These are phyloP conservation scores for Hippopotamyrus pictus DNA, from an alignment of 2,797 vertebrate genomes.

Conservation along the genomic window DNA sequence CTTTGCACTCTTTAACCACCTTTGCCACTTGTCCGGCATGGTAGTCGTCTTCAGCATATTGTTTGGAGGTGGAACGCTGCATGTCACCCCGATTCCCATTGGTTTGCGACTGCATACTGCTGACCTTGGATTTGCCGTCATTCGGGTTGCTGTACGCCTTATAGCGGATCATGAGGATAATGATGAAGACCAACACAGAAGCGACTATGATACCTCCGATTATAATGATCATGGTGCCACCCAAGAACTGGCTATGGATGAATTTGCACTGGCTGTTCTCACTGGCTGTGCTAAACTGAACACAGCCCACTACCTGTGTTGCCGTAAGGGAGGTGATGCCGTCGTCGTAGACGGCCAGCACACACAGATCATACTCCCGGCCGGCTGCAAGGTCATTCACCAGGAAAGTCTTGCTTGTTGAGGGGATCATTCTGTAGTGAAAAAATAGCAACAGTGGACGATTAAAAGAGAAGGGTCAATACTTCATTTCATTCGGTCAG, in stretches of 20 bases:
- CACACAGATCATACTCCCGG: constrained; percentile 80
- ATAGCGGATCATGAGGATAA: constrained; percentile 93
- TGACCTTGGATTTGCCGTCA: constrained; percentile 61
- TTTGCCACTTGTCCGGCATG: constrained; percentile 37
- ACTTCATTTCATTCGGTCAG: background rate
- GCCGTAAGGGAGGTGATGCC: constrained; percentile 79
- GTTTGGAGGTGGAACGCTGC: constrained; percentile 57
- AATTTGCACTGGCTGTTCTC: constrained; percentile 76
- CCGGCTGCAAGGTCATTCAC: constrained; percentile 84
- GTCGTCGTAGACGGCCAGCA: constrained; percentile 80
- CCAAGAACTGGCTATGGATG: constrained; percentile 78
- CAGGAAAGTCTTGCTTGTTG: constrained; percentile 79
- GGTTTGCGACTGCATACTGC: constrained; percentile 74
- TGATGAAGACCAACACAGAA: constrained; percentile 84
- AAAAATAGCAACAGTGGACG: background rate
- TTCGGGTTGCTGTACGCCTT: constrained; percentile 76
- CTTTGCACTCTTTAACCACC: constrained; percentile 57
- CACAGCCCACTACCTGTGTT: constrained; percentile 78
- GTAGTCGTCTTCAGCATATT: constrained; percentile 53
- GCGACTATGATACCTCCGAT: constrained; percentile 78
- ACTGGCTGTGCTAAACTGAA: constrained; percentile 77
- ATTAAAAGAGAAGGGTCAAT: background rate
- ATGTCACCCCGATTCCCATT: constrained; percentile 64
- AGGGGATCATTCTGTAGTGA: constrained; percentile 78
- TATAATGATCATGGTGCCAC: constrained; percentile 81